These are phyloP conservation scores for Drosophila novamexicana DNA, from an alignment of 1,140 invertebrate species.

Conservation along the genomic window DNA sequence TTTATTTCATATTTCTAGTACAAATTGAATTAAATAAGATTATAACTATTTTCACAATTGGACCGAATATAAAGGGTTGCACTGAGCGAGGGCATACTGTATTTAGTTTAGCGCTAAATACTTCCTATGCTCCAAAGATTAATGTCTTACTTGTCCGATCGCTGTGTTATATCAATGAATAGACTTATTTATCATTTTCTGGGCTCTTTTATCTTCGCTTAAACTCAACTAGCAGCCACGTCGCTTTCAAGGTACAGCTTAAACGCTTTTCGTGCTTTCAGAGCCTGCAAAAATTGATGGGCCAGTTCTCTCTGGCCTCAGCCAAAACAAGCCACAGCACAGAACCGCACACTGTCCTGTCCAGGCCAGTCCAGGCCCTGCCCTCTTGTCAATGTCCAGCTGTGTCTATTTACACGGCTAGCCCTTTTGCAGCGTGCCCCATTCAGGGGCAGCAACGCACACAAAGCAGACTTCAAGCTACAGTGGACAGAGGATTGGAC, in stretches of 20 bases:
- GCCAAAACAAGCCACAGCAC: constrained; percentile 24
- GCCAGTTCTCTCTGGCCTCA: not conserved
- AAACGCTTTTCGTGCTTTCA: constrained; percentile 5
- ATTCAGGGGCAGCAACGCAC: not conserved
- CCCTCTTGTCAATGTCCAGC: constrained; percentile 49
- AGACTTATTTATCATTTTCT: constrained; percentile 4
- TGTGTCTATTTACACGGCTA: constrained; percentile 68
- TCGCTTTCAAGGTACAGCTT: constrained; percentile 2
- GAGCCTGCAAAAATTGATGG: constrained; percentile 8
- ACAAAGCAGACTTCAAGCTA: not conserved
- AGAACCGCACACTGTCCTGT: constrained; percentile 12
- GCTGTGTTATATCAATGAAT: not conserved
- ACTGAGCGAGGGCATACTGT: not conserved
- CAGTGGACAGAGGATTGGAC: constrained; percentile 1
- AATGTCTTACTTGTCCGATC: not conserved
- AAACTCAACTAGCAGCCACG: not conserved
- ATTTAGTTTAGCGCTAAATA: not conserved
- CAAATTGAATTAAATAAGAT: too few species aligned
- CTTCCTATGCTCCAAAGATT: not conserved
- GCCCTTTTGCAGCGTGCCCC: constrained; percentile 57
- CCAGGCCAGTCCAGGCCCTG: constrained; percentile 18
- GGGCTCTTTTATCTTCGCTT: constrained; percentile 1
- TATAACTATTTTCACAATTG: too few species aligned
- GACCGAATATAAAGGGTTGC: too few species aligned
- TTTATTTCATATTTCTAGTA: too few species aligned